phyloP scores from a whole-genome alignment of 2,797 vertebrate species.

The Salarias fasciatus region DNA sequence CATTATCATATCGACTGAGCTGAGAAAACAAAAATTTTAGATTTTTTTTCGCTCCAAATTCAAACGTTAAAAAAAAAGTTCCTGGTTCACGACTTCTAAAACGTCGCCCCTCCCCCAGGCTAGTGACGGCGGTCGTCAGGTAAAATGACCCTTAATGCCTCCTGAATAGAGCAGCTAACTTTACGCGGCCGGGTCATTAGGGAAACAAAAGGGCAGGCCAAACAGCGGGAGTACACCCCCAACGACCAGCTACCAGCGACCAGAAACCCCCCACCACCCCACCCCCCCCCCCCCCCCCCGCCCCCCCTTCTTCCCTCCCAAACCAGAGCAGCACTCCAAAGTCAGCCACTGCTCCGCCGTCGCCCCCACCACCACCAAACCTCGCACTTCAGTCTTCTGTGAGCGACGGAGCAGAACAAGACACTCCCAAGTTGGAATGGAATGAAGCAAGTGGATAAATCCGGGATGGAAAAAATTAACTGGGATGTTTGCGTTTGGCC shows the following conservation, averaged over 20 bases:
- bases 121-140: slow-evolving; percentile 55
- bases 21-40: too few relatives aligned
- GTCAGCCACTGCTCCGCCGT: slow-evolving; percentile 14
- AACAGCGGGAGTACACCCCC: slow-evolving; percentile 61
- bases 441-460: slow-evolving; percentile 58
- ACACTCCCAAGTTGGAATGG: slow-evolving; percentile 49
- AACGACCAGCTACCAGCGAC: slow-evolving; percentile 10
- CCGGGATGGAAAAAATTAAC: slow-evolving; percentile 66
- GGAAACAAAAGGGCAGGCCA: slow-evolving; percentile 69
- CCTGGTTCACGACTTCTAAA: slow-evolving; percentile 1
- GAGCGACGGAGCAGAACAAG: slow-evolving; percentile 60
- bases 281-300: too few relatives aligned
- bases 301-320: slow-evolving; percentile 23
- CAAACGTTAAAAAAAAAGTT: background rate
- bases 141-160: slow-evolving; percentile 79
- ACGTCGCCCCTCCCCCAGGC: slow-evolving; percentile 54
- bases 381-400: slow-evolving; percentile 37
- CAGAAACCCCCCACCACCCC: too few relatives aligned
- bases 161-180: slow-evolving; percentile 71
- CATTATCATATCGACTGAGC: slow-evolving; percentile 26
- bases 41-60: too few relatives aligned
- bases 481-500: slow-evolving; percentile 60
- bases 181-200: slow-evolving; percentile 73
- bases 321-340: slow-evolving; percentile 41
- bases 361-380: too few relatives aligned